These are phyloP conservation scores for Scartelaos histophorus DNA, from an alignment of 2,113 vertebrate genomes.

Conservation along the genomic window DNA sequence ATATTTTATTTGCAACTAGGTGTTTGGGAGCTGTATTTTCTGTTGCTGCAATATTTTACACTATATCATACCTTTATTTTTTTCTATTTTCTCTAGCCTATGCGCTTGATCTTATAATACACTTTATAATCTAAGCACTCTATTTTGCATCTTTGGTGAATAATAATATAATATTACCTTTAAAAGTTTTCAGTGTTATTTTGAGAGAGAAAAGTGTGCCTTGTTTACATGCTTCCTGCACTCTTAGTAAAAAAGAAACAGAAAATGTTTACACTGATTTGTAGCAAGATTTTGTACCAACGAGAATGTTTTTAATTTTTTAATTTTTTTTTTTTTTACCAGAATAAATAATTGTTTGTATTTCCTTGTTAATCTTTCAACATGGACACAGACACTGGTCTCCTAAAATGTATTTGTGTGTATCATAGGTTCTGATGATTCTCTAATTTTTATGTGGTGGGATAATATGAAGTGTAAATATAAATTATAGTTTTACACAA, in stretches of 20 bases:
- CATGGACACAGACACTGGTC: too few relatives aligned
- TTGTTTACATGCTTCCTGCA: constrained; percentile 65
- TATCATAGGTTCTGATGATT: too few relatives aligned
- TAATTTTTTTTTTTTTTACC: constrained; percentile 65
- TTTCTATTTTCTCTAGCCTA: background rate
- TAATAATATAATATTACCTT: constrained; percentile 24
- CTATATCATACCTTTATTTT: background rate
- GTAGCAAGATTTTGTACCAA: constrained; percentile 54
- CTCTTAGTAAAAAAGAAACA: constrained; percentile 40
- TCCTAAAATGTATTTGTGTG: too few relatives aligned
- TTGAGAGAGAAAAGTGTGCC: constrained; percentile 33
- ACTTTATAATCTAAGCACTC: background rate
- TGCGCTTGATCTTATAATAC: background rate
- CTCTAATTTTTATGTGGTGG: too few relatives aligned
- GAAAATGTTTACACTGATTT: constrained; percentile 70
- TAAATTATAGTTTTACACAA: too few relatives aligned
- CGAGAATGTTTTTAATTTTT: constrained; percentile 41
- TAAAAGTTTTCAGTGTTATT: constrained; percentile 42
- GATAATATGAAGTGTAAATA: too few relatives aligned
- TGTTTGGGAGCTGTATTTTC: background rate
- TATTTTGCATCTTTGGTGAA: constrained; percentile 15
- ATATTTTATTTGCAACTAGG: background rate
- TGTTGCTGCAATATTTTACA: background rate
- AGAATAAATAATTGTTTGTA: constrained; percentile 46
- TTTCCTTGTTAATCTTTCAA: background rate